Base-by-base conservation (phyloP, 2,888 invertebrate species). In the Diaperis boleti region DNA sequence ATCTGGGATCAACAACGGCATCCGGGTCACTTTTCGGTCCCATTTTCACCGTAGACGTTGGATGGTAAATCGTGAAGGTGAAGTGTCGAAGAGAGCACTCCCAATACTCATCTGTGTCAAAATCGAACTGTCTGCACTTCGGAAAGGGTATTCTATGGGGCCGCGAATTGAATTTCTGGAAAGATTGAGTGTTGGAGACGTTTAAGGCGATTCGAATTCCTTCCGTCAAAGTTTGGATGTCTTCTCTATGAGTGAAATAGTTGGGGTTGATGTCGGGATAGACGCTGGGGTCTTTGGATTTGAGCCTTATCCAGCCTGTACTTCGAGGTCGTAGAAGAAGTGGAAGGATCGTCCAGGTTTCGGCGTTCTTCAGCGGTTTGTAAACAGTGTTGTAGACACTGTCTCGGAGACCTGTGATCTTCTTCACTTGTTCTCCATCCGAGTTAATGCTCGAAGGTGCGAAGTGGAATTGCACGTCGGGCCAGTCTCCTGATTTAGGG, bases 251-350 rank as follows among this genome's bases (percentile, higher is more conserved):
- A 0, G 93, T 89, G 76, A 98, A 92, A 78, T 98, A 98, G 79
- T 97, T 96, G 0, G 97, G 96, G 77, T 93, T 92, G 55, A 98
- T 91, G 8, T 91, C 87, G 0, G 96, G 97, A 65, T 92, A 88
- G 0, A 91, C 88, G 67, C 89, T 85, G 0, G 96, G 96, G 79
- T 96, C 91, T 29, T 85, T 86, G 44, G 92, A 92, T 68, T 88
- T 89, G 11, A 98, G 82, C 49, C 90, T 88, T n/a, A 98, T 83
- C 87, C 90, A 90, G 0, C 98, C 98, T 0, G 88, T 87, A 76
- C 96, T 96, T 74, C 89, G 90, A 0, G 98, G 95, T 3, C 97
- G 86, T 69, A 98, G 80, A 0, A 95, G 79, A 2, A 94, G 80
- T 0, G 94, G 94, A 18, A 94, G 80, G 64, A 94, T 91, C 0